Evolutionary conservation across 2,888 invertebrate genomes (phyloP), one percentile per base, ranked within the genome.

Genomic region (Sarcophaga variegata): DNA sequence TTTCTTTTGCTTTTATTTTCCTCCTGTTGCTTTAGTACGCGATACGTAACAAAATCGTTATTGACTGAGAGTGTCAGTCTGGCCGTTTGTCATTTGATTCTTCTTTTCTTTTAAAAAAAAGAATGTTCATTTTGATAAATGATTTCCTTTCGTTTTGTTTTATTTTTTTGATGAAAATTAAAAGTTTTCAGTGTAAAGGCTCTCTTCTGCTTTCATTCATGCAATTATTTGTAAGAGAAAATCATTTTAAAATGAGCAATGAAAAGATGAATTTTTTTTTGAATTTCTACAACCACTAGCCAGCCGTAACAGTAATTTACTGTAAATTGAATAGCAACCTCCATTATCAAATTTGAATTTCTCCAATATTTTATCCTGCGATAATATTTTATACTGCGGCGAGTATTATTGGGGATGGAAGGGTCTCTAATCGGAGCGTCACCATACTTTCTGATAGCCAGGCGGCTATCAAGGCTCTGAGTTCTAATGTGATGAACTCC

Each of bases 71-170:
- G 37, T 62, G 37, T 37, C 37, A 11, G 8, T 64, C 10, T 27
- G 75, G 12, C 59, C 59, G 59, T 59, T n/a, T n/a, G 59, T 59
- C 59, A 14, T 59, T 59, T 59, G 5, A 59, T 45, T 20, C n/a
- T 54, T 63, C 63, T 67, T 22, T 47, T 62, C 54, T 45, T 60
- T 59, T 25, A 22, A 17, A 22, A 17, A 22, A 62, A 62, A 49
- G 47, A 54, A 67, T 78, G 72, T 78, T 83, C 60, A 47, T 77
- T 77, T 83, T 72, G 83, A 54, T 27, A 67, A 81, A 54, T 20
- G 37, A 62, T 45, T 47, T 70, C 66, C 79, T 59, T 22, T 27
- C 37, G 0, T 8, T 37, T 10, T 37, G 1, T 6, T 6, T 37
- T 37, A 0, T 37, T 37, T 8, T 37, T 8, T 37, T 8, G 10